phyloP scores from a whole-genome alignment of 2,888 invertebrate species.

The Campopleginae sp. region DNA sequence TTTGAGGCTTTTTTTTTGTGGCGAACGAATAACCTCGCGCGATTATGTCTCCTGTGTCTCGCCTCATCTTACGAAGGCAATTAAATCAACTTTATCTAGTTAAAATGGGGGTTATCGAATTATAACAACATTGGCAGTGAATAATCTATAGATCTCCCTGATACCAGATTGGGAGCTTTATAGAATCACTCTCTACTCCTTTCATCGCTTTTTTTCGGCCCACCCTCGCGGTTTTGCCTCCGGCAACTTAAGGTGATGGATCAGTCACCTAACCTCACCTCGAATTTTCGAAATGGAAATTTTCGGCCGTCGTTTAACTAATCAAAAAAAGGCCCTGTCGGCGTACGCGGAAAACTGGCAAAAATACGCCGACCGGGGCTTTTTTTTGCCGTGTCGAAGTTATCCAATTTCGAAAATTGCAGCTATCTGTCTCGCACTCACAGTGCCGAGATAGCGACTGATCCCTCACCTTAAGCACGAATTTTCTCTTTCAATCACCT shows the following conservation, averaged over 20 bases:
- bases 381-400: too few species aligned
- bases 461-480: too few species aligned
- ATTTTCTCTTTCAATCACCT: background rate
- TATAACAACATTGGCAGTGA: conserved; percentile 80
- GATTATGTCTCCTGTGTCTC: conserved; percentile 48
- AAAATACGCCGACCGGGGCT: too few species aligned
- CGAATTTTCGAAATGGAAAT: too few species aligned
- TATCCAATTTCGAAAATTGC: too few species aligned
- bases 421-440: too few species aligned
- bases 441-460: too few species aligned
- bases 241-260: too few species aligned
- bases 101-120: conserved; percentile 67
- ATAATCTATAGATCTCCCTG: conserved; percentile 73
- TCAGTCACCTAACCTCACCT: too few species aligned
- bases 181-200: conserved; percentile 57
- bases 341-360: too few species aligned
- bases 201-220: conserved; percentile 25
- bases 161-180: conserved; percentile 47
- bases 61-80: conserved; percentile 54
- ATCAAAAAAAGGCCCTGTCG: too few species aligned
- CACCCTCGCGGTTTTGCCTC: background rate
- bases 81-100: conserved; percentile 45
- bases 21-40: conserved; percentile 7
- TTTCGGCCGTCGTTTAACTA: too few species aligned
- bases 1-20: background rate